Conservation (phyloP, 2,113 vertebrate species). For the Aix galericulata region DNA sequence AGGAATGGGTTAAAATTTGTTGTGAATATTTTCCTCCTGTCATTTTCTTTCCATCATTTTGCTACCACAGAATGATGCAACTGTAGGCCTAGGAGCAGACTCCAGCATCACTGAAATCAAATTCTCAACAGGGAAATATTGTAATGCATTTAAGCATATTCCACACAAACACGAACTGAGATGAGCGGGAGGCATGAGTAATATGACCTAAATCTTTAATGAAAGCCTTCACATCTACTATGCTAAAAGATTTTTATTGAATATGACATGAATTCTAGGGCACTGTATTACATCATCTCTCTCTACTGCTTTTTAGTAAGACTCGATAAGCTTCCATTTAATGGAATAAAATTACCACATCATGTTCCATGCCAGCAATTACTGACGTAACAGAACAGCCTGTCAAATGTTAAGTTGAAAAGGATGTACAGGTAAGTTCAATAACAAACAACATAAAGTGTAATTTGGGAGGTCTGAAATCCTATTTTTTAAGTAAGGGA, state of each 20-base stretch:
- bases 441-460: neutral
- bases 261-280: neutral
- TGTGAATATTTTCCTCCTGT: neutral
- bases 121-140: neutral
- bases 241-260: neutral
- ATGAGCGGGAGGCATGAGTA: neutral
- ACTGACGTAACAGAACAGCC: neutral
- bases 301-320: neutral
- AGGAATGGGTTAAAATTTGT: neutral
- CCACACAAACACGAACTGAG: neutral
- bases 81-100: neutral
- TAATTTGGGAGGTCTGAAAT: neutral
- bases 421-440: fast-evolving
- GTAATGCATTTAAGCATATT: constrained; percentile 7
- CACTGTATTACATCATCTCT: neutral
- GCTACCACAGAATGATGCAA: neutral
- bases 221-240: neutral
- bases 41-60: neutral
- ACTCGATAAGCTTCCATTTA: neutral
- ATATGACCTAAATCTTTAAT: constrained; percentile 32
- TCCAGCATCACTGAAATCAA: neutral
- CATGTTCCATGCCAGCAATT: neutral
- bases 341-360: neutral
- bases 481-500: neutral
- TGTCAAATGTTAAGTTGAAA: fast-evolving